A percentile compares a stretch with the other conserved stretches of the same genome.
Evolutionary conservation across 2,888 invertebrate species (phyloP).

Genomic region (Trachelus iudaicus): DNA sequence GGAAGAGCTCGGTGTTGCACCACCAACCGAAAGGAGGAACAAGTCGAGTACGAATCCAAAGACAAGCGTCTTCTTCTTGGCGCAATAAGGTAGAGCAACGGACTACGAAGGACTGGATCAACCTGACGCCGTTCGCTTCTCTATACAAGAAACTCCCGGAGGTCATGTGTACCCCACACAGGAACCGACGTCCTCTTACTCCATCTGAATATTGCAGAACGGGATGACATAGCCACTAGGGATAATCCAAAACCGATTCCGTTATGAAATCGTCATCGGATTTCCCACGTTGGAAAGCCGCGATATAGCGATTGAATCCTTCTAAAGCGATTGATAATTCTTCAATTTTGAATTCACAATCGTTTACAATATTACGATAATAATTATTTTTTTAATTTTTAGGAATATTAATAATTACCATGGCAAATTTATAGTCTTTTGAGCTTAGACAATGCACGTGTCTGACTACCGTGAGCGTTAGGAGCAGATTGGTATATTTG

Average conservation of each 20-base stretch:
- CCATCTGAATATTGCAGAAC: background rate
- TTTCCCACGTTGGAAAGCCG: background rate
- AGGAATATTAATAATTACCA: background rate
- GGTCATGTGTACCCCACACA: conserved; percentile 41
- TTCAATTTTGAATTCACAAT: background rate
- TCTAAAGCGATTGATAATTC: background rate
- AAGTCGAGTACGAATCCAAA: background rate
- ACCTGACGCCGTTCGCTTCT: conserved; percentile 39
- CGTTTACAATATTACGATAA: background rate
- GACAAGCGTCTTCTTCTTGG: background rate
- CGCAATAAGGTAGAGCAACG: conserved; percentile 11
- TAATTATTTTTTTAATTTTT: background rate
- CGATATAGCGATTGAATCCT: background rate
- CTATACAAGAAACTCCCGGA: conserved; percentile 49
- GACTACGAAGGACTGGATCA: conserved; percentile 46
- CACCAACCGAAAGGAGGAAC: background rate
- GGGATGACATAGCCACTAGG: background rate
- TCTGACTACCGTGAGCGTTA: background rate
- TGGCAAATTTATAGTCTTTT: background rate
- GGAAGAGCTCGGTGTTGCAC: background rate
- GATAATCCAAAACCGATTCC: background rate
- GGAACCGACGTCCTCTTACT: conserved; percentile 9
- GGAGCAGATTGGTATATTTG: background rate
- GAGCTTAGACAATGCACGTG: background rate
- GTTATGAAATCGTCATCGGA: background rate